A percentile compares a stretch with the other conserved stretches of the same genome.
phyloP scores from a whole-genome alignment of 2,797 vertebrate species.

The Bradypus variegatus region DNA sequence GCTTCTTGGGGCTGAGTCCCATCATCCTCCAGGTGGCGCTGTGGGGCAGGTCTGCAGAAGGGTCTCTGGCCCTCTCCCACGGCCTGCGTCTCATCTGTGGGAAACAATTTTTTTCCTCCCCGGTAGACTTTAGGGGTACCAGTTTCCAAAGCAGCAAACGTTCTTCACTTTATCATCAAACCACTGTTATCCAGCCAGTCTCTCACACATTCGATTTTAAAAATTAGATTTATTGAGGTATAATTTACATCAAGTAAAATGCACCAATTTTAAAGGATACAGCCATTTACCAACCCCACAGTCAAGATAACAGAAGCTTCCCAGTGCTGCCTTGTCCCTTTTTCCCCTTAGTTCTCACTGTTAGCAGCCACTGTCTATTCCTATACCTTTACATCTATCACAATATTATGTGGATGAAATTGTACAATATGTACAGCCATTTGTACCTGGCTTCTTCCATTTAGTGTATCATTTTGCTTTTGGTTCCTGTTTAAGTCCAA shows the following conservation, averaged over 20 bases:
- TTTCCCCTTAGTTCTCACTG: neutral
- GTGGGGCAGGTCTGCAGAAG: neutral
- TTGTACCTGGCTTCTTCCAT: neutral
- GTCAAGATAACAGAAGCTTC: neutral
- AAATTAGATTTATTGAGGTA: neutral
- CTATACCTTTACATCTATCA: neutral
- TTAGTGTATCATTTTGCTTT: neutral
- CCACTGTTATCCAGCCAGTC: neutral
- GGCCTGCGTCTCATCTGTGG: neutral
- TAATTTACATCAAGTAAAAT: neutral
- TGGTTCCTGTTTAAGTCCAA: neutral
- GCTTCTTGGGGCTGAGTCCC: neutral
- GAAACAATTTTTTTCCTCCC: neutral
- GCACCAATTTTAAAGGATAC: neutral
- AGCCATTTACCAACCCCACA: neutral
- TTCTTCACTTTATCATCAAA: neutral
- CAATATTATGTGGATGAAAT: neutral
- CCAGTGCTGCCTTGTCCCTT: neutral
- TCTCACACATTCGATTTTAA: neutral
- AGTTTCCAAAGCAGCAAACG: neutral
- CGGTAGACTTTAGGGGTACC: neutral
- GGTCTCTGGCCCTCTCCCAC: neutral
- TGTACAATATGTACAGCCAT: neutral
- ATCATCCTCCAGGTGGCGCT: slow-evolving; percentile 20
- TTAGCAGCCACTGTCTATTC: neutral